Conservation (phyloP, 2,113 vertebrate genomes). For the Chroicocephalus ridibundus region DNA sequence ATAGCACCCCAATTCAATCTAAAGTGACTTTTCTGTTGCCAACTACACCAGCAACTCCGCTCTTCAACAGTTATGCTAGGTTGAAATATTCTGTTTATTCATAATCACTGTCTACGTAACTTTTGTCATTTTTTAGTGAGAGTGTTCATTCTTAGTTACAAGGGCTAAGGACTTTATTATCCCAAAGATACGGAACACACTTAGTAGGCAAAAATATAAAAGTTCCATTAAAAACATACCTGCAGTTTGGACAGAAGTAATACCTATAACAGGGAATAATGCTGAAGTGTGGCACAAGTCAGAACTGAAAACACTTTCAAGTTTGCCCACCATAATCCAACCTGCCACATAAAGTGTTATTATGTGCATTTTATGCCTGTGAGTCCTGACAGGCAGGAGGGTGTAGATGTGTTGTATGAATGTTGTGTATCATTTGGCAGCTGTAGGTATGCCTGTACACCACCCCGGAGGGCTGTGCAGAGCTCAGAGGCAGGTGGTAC, state of each 20-base stretch:
- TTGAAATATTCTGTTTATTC: not conserved
- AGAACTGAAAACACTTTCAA: not conserved
- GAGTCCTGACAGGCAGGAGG: not conserved
- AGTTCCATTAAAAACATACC: not conserved
- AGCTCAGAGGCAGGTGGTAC: not conserved
- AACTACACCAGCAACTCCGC: not conserved
- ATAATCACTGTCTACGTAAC: not conserved
- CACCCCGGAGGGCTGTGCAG: fast-evolving
- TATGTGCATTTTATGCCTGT: not conserved
- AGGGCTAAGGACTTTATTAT: not conserved
- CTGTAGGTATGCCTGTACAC: fast-evolving
- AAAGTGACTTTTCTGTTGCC: not conserved
- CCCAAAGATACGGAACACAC: not conserved
- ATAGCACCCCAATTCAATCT: not conserved
- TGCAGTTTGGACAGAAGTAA: not conserved
- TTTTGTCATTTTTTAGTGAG: not conserved
- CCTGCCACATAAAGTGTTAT: not conserved
- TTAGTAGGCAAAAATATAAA: not conserved
- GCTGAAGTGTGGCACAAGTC: not conserved
- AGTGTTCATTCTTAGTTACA: not conserved
- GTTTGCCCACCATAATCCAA: not conserved
- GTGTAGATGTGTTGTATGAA: not conserved
- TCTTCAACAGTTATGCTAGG: not conserved
- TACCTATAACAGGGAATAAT: not conserved
- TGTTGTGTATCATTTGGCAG: not conserved